Base-by-base conservation (phyloP, 1,140 invertebrate species). In the Drosophila auraria region DNA sequence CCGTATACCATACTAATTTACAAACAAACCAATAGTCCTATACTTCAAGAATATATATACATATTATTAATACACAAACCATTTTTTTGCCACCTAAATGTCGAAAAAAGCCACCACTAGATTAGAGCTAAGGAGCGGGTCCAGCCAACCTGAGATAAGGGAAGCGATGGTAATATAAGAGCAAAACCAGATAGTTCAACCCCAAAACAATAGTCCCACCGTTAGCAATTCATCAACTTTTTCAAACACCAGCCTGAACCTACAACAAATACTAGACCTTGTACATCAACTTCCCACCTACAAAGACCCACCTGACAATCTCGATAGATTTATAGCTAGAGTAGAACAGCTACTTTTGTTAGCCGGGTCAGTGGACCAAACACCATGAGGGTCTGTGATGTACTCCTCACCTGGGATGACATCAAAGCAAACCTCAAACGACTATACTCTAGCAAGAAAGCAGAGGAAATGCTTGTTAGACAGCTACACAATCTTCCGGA, bases 391-490 rank as follows among this genome's bases (percentile, higher is more conserved):
- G 12, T 38, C 36, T 38, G 36, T 11, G 11, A 38, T 38, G 11
- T 38, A 38, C 4, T 38, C 36, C 36, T 38, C 36, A 38, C 11
- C 12, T 38, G 36, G 1, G 36, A 38, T 38, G 45, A 14, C 23
- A 49, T 25, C 14, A 47, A 20, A 47, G 2, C 44, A 49, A 25
- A 14, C 5, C 20, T 15, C 20, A 25, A 25, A 15, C 49, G 50
- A 47, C 30, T 49, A 65, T 47, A 65, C 27, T 57, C 27, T 56
- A 65, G 51, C 62, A 38, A 65, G 27, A 65, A 57, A 62, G 40
- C 58, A 45, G 40, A 60, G 38, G 54, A 66, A 50, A 58, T 66
- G 44, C 53, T 66, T 58, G 54, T 50, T 58, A 66, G 54, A 66
- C 54, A 66, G 54, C 54, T 66, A 57, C 33, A 57, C 23, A 66